Conservation (phyloP, 2,113 vertebrate species). For the Aldabrachelys gigantea region DNA sequence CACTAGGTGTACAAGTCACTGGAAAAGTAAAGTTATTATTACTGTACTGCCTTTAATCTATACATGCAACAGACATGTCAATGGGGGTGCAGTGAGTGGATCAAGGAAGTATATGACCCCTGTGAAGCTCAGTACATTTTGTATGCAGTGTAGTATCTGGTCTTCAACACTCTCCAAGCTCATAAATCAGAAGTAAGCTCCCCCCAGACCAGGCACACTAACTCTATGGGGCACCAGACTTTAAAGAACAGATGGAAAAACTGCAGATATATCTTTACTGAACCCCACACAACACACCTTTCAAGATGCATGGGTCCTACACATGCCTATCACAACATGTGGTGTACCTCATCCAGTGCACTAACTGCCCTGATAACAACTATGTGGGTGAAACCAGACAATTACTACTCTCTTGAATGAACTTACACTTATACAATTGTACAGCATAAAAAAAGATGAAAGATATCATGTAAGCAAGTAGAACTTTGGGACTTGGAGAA, state of each 20-base stretch:
- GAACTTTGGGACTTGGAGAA: background rate
- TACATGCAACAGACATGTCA: background rate
- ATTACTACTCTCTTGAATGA: background rate
- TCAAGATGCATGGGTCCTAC: background rate
- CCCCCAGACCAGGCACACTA: background rate
- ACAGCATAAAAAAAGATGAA: background rate
- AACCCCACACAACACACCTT: background rate
- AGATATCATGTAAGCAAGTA: background rate
- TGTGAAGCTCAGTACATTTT: background rate
- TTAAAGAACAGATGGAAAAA: background rate
- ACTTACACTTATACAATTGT: background rate
- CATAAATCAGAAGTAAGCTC: background rate
- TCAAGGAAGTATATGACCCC: background rate
- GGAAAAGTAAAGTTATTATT: background rate
- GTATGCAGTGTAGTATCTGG: background rate
- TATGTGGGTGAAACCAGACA: background rate
- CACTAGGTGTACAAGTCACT: fast-evolving
- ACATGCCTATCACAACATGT: background rate
- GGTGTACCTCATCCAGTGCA: background rate
- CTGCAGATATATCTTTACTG: background rate
- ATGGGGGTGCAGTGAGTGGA: background rate
- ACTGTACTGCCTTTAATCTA: background rate
- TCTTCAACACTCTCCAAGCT: background rate
- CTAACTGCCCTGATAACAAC: background rate
- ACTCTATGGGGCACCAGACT: background rate